Evolutionary conservation across 2,888 invertebrate genomes (phyloP), one percentile per base, ranked within the genome.

Genomic region (Beris chalybata): DNA sequence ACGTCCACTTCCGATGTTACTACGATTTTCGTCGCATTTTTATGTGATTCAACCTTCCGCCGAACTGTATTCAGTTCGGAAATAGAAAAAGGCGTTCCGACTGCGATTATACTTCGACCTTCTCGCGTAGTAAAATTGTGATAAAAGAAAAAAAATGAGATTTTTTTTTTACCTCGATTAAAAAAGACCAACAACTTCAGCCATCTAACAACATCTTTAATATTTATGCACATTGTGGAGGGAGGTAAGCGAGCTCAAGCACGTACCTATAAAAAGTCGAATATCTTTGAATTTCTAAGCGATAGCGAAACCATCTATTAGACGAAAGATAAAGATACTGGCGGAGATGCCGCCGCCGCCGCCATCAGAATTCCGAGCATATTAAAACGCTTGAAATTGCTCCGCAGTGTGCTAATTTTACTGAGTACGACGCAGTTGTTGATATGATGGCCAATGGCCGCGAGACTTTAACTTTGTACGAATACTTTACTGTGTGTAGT

Each of bases 371-470:
- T 54, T 59, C 45, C 54, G 15, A 38, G 45, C 58, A 32, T 53
- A 66, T 66, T 66, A 52, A 66, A 59, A 66, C 58, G 38, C 59
- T 58, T 58, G 53, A 54, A 59, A 59, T 66, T 59, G 38, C 53
- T 66, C 45, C 52, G 52, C 59, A 15, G 43, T 65, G 65, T 66
- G 66, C 66, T 66, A 66, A 66, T 59, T 59, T 66, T 59, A 59
- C 29, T 59, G 53, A 66, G 59, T 66, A 66, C 48, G 66, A 59
- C 66, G 66, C 55, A 66, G 59, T 66, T 59, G 15, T 9, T 38
- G 38, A 38, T 7, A 38, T 9, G 38, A 38, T 38, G 38, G 54
- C 43, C 43, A 43, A 55, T 31, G 29, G 44, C 55, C 44, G 64
- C 44, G 31, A 29, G 29, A 47, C 47, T 59, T 61, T 15, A 32